Conservation (phyloP, 2,113 vertebrate genomes). For the Condylura cristata region DNA sequence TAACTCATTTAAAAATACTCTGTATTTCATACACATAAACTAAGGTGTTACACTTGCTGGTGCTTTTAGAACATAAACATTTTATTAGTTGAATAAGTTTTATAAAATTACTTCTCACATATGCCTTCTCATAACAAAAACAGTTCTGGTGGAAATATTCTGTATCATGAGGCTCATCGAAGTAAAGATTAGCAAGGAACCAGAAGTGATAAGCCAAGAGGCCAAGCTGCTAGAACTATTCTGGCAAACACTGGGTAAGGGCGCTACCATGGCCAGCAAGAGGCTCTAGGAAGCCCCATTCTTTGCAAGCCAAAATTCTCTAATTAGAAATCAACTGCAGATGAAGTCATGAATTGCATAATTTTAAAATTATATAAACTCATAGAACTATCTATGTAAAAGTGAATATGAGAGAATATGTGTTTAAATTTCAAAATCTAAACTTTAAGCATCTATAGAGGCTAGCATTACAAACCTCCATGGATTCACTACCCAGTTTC, state of each 20-base stretch:
- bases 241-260: neutral
- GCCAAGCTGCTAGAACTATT: neutral
- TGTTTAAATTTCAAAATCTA: neutral
- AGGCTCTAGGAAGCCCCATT: neutral
- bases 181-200: neutral
- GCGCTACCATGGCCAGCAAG: neutral
- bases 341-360: neutral
- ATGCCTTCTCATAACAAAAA: neutral
- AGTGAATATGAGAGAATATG: neutral
- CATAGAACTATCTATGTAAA: neutral
- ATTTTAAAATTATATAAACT: neutral
- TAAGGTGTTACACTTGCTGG: neutral
- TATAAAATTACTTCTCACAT: neutral
- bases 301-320: neutral
- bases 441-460: neutral
- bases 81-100: constrained; percentile 1
- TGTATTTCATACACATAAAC: neutral
- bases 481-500: neutral
- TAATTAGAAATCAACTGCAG: constrained; percentile 16
- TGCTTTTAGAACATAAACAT: neutral
- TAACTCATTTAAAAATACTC: neutral
- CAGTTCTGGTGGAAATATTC: neutral
- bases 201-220: neutral
- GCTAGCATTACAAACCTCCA: neutral
- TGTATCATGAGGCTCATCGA: neutral